phyloP scores from a whole-genome alignment of 2,797 vertebrate genomes.

The Pelodytes ibericus region DNA sequence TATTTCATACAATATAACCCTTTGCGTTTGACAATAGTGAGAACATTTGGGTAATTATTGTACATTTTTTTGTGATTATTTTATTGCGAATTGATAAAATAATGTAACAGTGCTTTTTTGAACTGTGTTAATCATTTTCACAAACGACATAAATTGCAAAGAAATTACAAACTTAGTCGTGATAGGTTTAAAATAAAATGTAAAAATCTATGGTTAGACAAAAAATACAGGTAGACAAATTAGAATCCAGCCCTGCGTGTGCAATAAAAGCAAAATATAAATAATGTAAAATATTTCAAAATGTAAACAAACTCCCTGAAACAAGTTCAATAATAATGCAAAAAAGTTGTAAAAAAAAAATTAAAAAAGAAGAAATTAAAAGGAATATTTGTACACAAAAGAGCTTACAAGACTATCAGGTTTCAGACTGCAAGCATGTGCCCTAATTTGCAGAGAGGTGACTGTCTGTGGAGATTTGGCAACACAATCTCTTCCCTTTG shows the following conservation, averaged over 20 bases:
- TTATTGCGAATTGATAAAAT: slow-evolving; percentile 65
- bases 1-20: neutral
- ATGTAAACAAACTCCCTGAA: slow-evolving; percentile 53
- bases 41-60: neutral
- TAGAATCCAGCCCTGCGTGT: slow-evolving; percentile 35
- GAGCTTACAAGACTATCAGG: neutral
- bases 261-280: slow-evolving; percentile 55
- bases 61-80: slow-evolving; percentile 57
- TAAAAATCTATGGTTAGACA: slow-evolving; percentile 16
- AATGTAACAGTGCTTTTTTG: slow-evolving; percentile 62
- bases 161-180: slow-evolving; percentile 50
- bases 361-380: neutral
- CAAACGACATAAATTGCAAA: slow-evolving; percentile 54
- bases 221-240: slow-evolving; percentile 49
- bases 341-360: slow-evolving; percentile 36
- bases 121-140: slow-evolving; percentile 49
- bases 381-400: slow-evolving; percentile 44
- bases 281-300: slow-evolving; percentile 41
- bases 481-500: slow-evolving; percentile 91
- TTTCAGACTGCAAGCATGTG: slow-evolving; percentile 62
- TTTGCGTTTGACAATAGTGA: neutral
- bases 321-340: slow-evolving; percentile 24
- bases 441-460: slow-evolving; percentile 73
- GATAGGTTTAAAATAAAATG: slow-evolving; percentile 13
- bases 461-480: slow-evolving; percentile 74